Evolutionary conservation across 2,888 invertebrate genomes (phyloP).

Genomic region (Tyria jacobaeae): DNA sequence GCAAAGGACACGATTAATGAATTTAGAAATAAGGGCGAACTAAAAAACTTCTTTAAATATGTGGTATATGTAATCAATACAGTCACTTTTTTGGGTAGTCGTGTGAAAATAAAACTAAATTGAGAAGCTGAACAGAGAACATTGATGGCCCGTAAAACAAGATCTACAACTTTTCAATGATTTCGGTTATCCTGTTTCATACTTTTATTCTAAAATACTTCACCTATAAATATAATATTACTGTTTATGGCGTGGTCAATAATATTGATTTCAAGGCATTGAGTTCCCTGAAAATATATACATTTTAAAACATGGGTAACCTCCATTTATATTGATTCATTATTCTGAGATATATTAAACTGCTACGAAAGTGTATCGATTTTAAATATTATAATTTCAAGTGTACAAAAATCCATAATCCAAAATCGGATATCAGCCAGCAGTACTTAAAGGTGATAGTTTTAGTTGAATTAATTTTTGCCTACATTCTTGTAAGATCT

Average conservation of each 20-base stretch:
- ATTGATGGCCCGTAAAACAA: too few relatives aligned
- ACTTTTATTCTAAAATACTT: background rate
- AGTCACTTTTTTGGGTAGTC: background rate
- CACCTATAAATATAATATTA: conserved; percentile 12
- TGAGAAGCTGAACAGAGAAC: too few relatives aligned
- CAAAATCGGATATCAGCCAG: background rate
- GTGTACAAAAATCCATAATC: too few relatives aligned
- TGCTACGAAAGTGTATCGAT: too few relatives aligned
- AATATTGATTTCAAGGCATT: conserved; percentile 5
- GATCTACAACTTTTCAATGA: background rate
- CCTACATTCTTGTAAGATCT: background rate
- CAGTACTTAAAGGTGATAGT: background rate
- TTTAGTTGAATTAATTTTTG: background rate
- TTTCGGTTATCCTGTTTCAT: conserved; percentile 2
- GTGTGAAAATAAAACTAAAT: too few relatives aligned
- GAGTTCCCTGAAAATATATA: background rate
- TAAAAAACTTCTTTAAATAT: too few relatives aligned
- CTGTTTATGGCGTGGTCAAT: conserved; percentile 16
- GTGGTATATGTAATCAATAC: too few relatives aligned
- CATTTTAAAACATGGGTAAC: conserved; percentile 5
- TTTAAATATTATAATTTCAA: background rate
- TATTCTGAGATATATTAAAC: background rate
- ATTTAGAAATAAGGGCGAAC: too few relatives aligned
- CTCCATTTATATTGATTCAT: background rate
- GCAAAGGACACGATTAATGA: too few relatives aligned